Percentiles rank a stretch among this genome's conserved stretches.
Conservation (phyloP, 2,888 invertebrate species). For the Molanna angustata region DNA sequence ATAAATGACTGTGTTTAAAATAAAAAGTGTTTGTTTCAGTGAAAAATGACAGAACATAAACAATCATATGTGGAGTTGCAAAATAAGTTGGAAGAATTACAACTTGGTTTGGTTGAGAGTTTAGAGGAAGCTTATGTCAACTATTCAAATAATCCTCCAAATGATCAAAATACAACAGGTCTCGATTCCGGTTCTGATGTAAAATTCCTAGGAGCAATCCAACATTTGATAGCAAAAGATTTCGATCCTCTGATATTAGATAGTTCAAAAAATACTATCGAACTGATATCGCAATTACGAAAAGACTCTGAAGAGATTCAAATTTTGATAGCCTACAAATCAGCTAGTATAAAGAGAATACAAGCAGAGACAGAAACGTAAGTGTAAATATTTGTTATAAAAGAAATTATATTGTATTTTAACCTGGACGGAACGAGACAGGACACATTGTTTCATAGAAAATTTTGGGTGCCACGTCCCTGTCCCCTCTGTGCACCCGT, state of each 20-base stretch:
- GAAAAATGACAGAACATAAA: neutral
- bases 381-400: conserved; percentile 14
- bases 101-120: conserved; percentile 16
- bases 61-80: conserved; percentile 14
- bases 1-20: neutral
- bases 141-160: conserved; percentile 42
- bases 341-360: conserved; percentile 42
- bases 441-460: too few species aligned
- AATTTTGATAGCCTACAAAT: conserved; percentile 43
- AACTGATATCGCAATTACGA: conserved; percentile 34
- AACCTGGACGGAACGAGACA: too few species aligned
- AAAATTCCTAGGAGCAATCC: conserved; percentile 19
- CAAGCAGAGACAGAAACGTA: conserved; percentile 46
- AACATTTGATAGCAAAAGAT: conserved; percentile 20
- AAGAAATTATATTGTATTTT: neutral
- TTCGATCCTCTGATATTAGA: conserved; percentile 26
- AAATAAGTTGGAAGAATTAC: conserved; percentile 14
- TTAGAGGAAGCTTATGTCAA: conserved; percentile 39
- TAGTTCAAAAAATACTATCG: conserved; percentile 20
- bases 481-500: too few species aligned
- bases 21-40: neutral
- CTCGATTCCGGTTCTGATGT: conserved; percentile 8
- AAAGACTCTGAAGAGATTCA: conserved; percentile 42
- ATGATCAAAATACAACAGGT: conserved; percentile 34
- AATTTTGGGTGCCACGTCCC: too few species aligned